phyloP scores from a whole-genome alignment of 2,888 invertebrate species.

The Pollenia angustigena region DNA sequence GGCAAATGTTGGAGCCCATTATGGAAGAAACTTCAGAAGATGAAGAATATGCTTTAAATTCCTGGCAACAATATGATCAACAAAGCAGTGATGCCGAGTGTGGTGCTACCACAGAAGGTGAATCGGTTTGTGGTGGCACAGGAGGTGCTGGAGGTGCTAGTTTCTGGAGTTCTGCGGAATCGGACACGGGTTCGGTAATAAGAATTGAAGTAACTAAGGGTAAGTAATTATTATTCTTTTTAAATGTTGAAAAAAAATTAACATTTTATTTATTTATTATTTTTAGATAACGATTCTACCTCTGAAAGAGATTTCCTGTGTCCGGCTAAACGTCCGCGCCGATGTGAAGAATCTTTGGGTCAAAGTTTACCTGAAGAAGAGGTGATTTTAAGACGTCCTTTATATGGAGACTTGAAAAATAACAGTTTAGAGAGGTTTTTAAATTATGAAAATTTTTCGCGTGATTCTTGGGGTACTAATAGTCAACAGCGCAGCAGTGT shows the following conservation, averaged over 20 bases:
- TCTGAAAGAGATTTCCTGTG: slow-evolving; percentile 91
- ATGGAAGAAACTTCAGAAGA: slow-evolving; percentile 95
- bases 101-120: slow-evolving; percentile 56
- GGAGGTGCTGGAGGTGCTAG: slow-evolving; percentile 70
- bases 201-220: slow-evolving; percentile 86
- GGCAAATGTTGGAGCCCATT: slow-evolving; percentile 90
- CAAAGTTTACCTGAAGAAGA: slow-evolving; percentile 52
- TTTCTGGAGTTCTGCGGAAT: slow-evolving; percentile 87
- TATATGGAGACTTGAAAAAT: slow-evolving; percentile 76
- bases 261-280: background rate
- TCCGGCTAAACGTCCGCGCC: slow-evolving; percentile 89
- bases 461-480: slow-evolving; percentile 77
- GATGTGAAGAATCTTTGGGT: slow-evolving; percentile 84
- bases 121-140: slow-evolving; percentile 28
- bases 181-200: slow-evolving; percentile 93
- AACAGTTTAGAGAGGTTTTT: slow-evolving; percentile 80
- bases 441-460: slow-evolving; percentile 77
- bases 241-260: background rate
- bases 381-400: slow-evolving; percentile 60
- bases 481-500: slow-evolving; percentile 79
- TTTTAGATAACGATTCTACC: slow-evolving; percentile 83
- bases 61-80: slow-evolving; percentile 81
- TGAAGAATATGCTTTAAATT: slow-evolving; percentile 82
- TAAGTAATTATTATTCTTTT: slow-evolving; percentile 69
- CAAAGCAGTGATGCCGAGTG: slow-evolving; percentile 58